Conservation (phyloP, 2,888 invertebrate species). For the Sinopyrophorus schimmeli region DNA sequence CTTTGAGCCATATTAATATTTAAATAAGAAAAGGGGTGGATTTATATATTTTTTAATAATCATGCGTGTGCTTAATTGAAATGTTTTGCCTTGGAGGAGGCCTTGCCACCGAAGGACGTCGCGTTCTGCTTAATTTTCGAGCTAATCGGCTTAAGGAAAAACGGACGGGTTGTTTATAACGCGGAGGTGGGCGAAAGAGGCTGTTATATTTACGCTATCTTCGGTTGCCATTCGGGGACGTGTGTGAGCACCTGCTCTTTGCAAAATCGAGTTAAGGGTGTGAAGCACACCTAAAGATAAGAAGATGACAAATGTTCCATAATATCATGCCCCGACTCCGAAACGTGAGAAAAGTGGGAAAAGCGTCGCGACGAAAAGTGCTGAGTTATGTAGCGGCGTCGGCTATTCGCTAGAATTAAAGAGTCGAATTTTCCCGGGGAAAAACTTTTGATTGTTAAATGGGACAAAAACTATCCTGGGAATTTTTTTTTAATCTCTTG, state of each 20-base stretch:
- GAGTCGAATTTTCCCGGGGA: conserved; percentile 37
- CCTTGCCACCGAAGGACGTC: too few species aligned
- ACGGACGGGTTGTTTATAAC: too few species aligned
- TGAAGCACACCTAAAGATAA: conserved; percentile 34
- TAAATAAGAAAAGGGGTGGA: too few species aligned
- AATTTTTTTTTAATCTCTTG: background rate
- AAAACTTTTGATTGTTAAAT: conserved; percentile 3
- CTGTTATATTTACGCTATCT: conserved; percentile 30
- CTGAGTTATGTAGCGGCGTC: conserved; percentile 35
- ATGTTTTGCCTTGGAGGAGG: too few species aligned
- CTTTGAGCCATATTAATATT: too few species aligned
- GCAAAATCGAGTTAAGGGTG: conserved; percentile 29
- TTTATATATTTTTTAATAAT: too few species aligned
- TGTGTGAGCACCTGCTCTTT: conserved; percentile 29
- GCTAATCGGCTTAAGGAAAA: too few species aligned
- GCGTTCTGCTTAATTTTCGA: too few species aligned
- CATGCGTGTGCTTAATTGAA: too few species aligned
- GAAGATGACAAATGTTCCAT: conserved; percentile 38
- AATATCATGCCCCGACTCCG: conserved; percentile 36
- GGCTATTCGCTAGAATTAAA: conserved; percentile 39
- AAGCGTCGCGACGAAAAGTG: conserved; percentile 29
- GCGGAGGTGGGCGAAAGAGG: too few species aligned
- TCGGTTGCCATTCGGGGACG: conserved; percentile 33
- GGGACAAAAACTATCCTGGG: background rate
- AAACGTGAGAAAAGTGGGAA: conserved; percentile 35